Evolutionary conservation across 64 coral and sea anemone genomes (phyloP).

Genomic region (Orbicella faveolata): DNA sequence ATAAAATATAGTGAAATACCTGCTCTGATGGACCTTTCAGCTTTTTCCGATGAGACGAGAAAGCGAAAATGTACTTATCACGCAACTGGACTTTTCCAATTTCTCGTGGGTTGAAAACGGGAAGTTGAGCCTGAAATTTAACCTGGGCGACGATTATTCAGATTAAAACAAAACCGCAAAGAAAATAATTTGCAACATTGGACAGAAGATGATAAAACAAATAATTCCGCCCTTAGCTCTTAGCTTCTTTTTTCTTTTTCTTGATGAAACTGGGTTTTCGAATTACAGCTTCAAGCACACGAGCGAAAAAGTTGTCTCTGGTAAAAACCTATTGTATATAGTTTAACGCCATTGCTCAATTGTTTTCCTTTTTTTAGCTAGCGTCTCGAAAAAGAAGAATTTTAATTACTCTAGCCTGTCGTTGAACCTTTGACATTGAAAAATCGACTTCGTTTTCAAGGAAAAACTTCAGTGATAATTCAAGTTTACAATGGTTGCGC

Average conservation of each 20-base stretch:
- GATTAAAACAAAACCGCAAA: constrained; percentile 51
- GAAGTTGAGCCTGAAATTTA: constrained; percentile 26
- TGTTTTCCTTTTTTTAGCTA: constrained; percentile 4
- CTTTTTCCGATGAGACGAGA: background rate
- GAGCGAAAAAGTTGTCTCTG: background rate
- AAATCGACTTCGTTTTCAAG: background rate
- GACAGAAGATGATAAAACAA: constrained; percentile 1
- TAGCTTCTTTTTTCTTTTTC: background rate
- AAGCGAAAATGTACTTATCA: background rate
- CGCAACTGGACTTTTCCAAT: background rate
- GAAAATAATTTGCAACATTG: constrained; percentile 54
- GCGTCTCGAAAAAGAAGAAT: constrained; percentile 42
- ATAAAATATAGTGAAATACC: constrained; percentile 18
- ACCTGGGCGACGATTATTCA: constrained; percentile 21
- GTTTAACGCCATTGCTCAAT: background rate
- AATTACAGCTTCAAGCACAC: background rate
- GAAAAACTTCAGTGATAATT: background rate
- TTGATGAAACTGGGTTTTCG: background rate
- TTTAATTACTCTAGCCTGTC: constrained; percentile 31
- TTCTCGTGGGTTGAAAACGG: background rate
- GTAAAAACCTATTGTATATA: too few species aligned
- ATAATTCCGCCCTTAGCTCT: background rate
- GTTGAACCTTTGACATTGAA: background rate
- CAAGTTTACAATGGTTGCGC: too few species aligned
- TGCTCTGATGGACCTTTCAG: background rate